Conservation (phyloP, 2,888 invertebrate species). For the Petrolisthes manimaculis region DNA sequence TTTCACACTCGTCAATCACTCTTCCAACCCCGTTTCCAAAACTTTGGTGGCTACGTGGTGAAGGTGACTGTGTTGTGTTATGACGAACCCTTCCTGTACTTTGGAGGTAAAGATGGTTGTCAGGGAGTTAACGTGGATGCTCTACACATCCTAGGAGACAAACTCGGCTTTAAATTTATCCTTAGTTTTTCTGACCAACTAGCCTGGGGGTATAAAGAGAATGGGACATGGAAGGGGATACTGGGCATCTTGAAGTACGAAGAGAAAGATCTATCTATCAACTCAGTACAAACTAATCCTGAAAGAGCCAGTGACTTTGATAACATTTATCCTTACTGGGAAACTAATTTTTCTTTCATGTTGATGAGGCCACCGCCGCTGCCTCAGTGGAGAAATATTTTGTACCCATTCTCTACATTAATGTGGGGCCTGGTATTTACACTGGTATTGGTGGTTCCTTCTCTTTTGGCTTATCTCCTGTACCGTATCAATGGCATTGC, state of each 20-base stretch:
- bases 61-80: background rate
- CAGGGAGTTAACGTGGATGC: background rate
- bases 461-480: background rate
- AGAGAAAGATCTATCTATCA: background rate
- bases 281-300: background rate
- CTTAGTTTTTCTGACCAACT: background rate
- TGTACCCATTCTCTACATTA: constrained; percentile 2
- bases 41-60: background rate
- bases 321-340: background rate
- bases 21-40: background rate
- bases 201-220: background rate
- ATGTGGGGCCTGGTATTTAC: background rate
- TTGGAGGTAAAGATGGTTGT: background rate
- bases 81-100: background rate
- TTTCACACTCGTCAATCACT: background rate
- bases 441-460: background rate
- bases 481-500: background rate
- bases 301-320: background rate
- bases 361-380: background rate
- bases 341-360: background rate
- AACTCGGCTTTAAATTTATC: background rate
- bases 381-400: background rate
- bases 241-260: background rate
- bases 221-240: background rate
- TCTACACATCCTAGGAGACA: background rate